Evolutionary conservation across 2,888 invertebrate species (phyloP), one percentile per base, ranked within the genome.

Genomic region (Syrphus vitripennis): DNA sequence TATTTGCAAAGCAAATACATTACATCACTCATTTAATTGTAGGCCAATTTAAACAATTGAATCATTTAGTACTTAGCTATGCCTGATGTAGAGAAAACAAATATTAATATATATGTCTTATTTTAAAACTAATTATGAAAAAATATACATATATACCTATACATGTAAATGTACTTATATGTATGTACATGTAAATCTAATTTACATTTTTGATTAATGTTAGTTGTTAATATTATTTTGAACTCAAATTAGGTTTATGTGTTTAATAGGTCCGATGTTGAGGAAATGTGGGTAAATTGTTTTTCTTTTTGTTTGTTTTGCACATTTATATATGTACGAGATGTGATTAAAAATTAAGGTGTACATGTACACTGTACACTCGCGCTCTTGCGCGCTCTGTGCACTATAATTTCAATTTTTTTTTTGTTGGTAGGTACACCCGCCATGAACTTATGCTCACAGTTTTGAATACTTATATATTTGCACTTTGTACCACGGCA

Each of bases 151-250:
- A 42, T n/a, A n/a, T 42, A n/a, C 42, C 4, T 10, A n/a, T 6
- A 53, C 12, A n/a, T n/a, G 14, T 16, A 10, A 16, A 0, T 16
- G 7, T 42, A 42, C n/a, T 40, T 59, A 42, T 61, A 69, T n/a
- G n/a, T n/a, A n/a, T n/a, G n/a, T n/a, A n/a, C n/a, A n/a, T 10
- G 3, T 14, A 24, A 24, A 63, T 29, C 34, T 42, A 69, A 78
- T 78, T 83, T 72, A 72, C 61, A 77, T 78, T 83, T 61, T 74
- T 37, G 34, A 74, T 78, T 83, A 72, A 67, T 63, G 74, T 74
- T 78, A 69, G 55, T 61, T 63, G 78, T 78, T 78, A 72, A 78
- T n/a, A n/a, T n/a, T n/a, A n/a, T 74, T 48, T 37, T 53, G 53
- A 50, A 48, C 70, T 55, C 12, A 31, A 40, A 29, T 48, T 48